Evolutionary conservation across 2,113 vertebrate genomes (phyloP), one percentile per base, ranked within the genome.

Genomic region (Takifugu bimaculatus): DNA sequence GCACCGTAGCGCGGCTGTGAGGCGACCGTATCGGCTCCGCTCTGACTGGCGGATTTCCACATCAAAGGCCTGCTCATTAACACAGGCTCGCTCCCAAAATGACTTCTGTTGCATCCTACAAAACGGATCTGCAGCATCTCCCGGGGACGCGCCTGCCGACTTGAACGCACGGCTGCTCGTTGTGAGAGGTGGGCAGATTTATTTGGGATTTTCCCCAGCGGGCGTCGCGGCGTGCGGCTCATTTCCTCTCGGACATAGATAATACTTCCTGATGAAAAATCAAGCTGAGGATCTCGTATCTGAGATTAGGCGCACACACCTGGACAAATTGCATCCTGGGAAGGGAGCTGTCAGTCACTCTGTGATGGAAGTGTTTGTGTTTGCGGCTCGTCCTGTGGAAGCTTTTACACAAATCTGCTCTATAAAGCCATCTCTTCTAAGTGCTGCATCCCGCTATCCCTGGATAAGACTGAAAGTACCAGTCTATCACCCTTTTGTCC

Each of bases 11-110:
- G 70, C 72, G 79, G 72, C 73, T 77, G 75, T 63, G 60, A 35
- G 50, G 55, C 78, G 74, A 79, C 78, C 4, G 52, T 84, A 82
- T 88, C 82, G 61, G 77, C 43, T 53, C 63, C 70, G 71, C 75
- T 26, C 56, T 57, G 66, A 86, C 60, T 0, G 20, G 39, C 70
- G 79, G 81, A 86, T 89, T 91, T 88, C 56, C 81, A 90, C 84
- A 87, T 90, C 88, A 90, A 88, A 91, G 82, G 44, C 26, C 52
- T 51, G 67, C 75, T 85, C 80, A 89, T 89, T 87, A 88, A 80
- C 74, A 48, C 60, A 71, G 58, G 61, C 79, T 84, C 73, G 29
- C 82, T 86, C 70, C 68, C 77, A 79, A 77, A 88, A 87, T 79
- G 50, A 86, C 77, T 83, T 88, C 65, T 53, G 75, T 84, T 83